Evolutionary conservation across 2,113 vertebrate species (phyloP).

Genomic region (Bucco capensis): DNA sequence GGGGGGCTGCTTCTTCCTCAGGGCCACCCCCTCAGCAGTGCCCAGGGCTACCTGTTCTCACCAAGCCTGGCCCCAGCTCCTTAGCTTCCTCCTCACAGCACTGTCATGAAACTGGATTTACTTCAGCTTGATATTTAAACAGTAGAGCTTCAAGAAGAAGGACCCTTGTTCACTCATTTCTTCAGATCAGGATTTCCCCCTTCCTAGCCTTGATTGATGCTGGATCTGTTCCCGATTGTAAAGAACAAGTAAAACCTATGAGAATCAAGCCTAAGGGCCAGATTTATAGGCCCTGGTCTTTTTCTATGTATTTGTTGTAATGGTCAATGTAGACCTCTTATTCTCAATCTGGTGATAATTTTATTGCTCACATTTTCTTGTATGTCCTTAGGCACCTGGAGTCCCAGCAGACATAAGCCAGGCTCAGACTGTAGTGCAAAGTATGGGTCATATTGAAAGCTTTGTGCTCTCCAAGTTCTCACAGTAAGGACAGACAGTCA

Average conservation of each 20-base stretch:
- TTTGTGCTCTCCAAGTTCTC: background rate
- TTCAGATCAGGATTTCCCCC: background rate
- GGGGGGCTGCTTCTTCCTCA: background rate
- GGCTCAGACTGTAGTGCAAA: background rate
- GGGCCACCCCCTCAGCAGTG: too few species aligned
- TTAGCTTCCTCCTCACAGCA: background rate
- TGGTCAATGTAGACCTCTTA: background rate
- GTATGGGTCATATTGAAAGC: fast-evolving
- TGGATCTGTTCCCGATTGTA: constrained; percentile 28
- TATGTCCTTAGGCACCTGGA: background rate
- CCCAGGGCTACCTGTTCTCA: background rate
- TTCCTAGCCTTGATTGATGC: constrained; percentile 20
- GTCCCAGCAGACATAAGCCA: background rate
- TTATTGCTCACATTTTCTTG: background rate
- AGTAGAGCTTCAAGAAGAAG: background rate
- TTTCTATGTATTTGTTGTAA: constrained; percentile 25
- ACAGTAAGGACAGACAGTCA: background rate
- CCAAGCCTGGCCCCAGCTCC: background rate
- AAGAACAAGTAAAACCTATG: background rate
- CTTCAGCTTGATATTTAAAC: background rate
- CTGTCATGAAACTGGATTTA: background rate
- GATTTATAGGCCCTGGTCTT: constrained; percentile 61
- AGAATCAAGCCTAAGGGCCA: constrained; percentile 14
- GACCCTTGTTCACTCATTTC: background rate
- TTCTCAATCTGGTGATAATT: constrained; percentile 12